Base-by-base conservation (phyloP, 2,797 vertebrate genomes). In the Selene dorsalis region DNA sequence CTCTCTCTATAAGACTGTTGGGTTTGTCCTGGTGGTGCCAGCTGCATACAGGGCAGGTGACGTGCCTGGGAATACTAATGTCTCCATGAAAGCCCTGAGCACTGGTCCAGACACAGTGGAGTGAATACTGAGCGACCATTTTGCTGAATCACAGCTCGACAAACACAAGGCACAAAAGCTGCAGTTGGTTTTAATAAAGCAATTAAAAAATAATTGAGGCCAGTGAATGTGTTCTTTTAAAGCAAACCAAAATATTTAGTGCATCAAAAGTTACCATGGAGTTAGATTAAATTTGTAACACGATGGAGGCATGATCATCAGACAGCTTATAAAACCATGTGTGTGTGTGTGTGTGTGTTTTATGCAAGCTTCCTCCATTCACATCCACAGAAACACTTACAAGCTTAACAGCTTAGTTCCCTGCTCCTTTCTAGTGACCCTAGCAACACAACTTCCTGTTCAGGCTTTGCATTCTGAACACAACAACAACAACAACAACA, bases 91-190 rank as follows among this genome's bases (percentile, higher is more conserved):
- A 92, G 88, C 83, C 68, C 73, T 0, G 65, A 83, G 86, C 68
- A 75, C 84, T 55, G 41, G 78, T 79, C 67, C 79, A 84, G 85
- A 82, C 80, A 35, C 5, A 30, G 45, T 43, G 77, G 84, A 73
- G 69, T 43, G 90, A 90, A 94, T 93, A 90, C 91, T 89, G 87
- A 94, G 89, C 48, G 59, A 70, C 65, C 58, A 45, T 90, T 91
- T 86, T 92, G 93, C 92, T 91, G 92, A 91, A 87, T 93, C 91
- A 94, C 84, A 82, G 90, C 84, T 71, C 50, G 45, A 73, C 59
- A 79, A 62, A 83, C 53, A 66, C 56, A 77, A 55, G 30, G 24
- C 26, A 32, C 66, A 50, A 60, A 70, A 75, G 70, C 77, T 53
- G 38, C 71, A 59, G 32, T 56, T 28, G 35, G 71, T 76, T 77